phyloP scores from a whole-genome alignment of 2,113 vertebrate species.

The Erythrolamprus reginae region DNA sequence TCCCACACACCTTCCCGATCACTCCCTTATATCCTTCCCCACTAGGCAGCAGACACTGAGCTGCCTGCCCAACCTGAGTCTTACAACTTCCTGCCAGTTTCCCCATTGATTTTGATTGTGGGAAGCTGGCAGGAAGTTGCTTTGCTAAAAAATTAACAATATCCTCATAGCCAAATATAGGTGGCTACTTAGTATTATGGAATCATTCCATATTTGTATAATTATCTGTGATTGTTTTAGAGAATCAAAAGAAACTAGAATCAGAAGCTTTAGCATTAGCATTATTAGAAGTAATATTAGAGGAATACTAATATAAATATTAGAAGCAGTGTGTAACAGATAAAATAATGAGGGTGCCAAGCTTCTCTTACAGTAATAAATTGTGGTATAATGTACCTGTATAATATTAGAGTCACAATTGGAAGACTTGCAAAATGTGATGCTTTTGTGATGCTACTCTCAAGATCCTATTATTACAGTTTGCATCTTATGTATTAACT shows the following conservation, averaged over 20 bases:
- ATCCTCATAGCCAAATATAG: neutral
- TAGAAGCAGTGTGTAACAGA: neutral
- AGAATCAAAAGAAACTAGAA: neutral
- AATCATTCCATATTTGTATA: neutral
- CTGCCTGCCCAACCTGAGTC: neutral
- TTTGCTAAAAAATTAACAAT: neutral
- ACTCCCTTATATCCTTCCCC: neutral
- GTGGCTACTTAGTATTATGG: neutral
- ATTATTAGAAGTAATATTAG: neutral
- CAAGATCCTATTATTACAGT: neutral
- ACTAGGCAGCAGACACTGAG: neutral
- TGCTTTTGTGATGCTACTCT: neutral
- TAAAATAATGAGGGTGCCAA: neutral
- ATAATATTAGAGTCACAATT: neutral
- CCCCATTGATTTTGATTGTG: neutral
- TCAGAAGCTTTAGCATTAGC: neutral
- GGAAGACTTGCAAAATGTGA: neutral
- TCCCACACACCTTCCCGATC: neutral
- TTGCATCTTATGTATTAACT: neutral
- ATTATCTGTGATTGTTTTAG: neutral
- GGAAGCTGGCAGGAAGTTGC: neutral
- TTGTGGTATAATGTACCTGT: neutral
- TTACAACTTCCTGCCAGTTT: neutral
- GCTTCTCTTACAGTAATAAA: neutral
- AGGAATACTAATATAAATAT: neutral